Evolutionary conservation across 2,113 vertebrate genomes (phyloP).

Genomic region (Phycodurus eques): DNA sequence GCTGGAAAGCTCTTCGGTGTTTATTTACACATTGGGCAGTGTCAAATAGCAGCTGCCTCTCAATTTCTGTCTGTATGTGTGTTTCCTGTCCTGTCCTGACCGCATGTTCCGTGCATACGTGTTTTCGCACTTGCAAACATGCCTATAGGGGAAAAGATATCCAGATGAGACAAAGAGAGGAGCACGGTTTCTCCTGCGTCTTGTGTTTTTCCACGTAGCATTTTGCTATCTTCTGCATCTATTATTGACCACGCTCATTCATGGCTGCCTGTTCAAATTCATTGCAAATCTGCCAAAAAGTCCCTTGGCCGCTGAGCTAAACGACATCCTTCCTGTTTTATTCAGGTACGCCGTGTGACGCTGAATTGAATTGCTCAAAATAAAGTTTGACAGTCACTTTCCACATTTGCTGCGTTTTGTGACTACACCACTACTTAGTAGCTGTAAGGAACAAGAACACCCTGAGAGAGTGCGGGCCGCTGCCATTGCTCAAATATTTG

Average conservation of each 20-base stretch:
- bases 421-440: background rate
- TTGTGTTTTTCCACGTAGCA: conserved; percentile 61
- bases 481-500: background rate
- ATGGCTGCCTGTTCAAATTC: conserved; percentile 60
- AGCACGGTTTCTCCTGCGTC: conserved; percentile 37
- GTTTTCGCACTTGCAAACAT: conserved; percentile 32
- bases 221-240: conserved; percentile 72
- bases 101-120: conserved; percentile 9
- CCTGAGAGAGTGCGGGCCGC: background rate
- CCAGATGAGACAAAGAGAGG: conserved; percentile 12
- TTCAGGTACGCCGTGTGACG: background rate
- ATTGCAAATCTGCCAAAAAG: conserved; percentile 50
- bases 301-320: conserved; percentile 17
- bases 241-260: conserved; percentile 78
- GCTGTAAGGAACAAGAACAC: background rate
- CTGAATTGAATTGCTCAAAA: conserved; percentile 1
- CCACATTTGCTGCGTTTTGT: background rate
- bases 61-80: background rate
- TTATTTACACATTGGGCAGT: conserved; percentile 57
- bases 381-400: background rate
- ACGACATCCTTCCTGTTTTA: conserved; percentile 2
- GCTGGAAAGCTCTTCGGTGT: conserved; percentile 36
- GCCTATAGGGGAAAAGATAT: background rate
- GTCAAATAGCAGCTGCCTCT: conserved; percentile 37
- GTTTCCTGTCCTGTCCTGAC: conserved; percentile 9